Conservation (phyloP, 2,113 vertebrate species). For the Microcebus tavaratra region DNA sequence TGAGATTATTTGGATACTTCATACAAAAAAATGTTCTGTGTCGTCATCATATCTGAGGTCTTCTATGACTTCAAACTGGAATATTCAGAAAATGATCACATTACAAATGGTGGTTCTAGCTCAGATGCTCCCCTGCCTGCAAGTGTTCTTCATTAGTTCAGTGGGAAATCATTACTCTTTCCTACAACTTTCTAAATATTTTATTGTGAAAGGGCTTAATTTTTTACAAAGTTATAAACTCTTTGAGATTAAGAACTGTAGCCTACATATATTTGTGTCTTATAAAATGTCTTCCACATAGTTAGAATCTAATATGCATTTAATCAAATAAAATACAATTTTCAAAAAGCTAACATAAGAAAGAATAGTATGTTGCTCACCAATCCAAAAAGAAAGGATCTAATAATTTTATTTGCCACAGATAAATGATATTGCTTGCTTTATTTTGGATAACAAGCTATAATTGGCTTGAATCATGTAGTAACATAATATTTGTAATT, state of each 20-base stretch:
- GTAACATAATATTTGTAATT: background rate
- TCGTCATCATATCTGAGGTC: background rate
- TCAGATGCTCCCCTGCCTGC: background rate
- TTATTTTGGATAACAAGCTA: background rate
- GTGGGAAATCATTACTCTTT: background rate
- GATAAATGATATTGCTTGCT: background rate
- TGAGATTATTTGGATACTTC: background rate
- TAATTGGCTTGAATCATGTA: background rate
- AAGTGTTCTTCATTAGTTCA: background rate
- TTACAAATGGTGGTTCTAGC: background rate
- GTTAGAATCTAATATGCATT: background rate
- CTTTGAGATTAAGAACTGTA: background rate
- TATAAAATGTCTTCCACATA: background rate
- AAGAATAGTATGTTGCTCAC: background rate
- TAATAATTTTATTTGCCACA: constrained; percentile 41
- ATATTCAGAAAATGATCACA: background rate
- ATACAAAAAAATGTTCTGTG: background rate
- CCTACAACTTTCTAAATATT: background rate
- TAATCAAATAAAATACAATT: background rate
- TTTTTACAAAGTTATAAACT: background rate
- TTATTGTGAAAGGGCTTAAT: background rate
- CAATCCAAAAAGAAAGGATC: background rate
- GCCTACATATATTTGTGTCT: background rate
- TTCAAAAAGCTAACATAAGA: constrained; percentile 3
- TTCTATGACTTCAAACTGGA: background rate